A percentile compares a stretch with the other conserved stretches of the same genome.
These are phyloP conservation scores for Teleogryllus occipitalis DNA, from an alignment of 1,140 invertebrate species.

Conservation along the genomic window DNA sequence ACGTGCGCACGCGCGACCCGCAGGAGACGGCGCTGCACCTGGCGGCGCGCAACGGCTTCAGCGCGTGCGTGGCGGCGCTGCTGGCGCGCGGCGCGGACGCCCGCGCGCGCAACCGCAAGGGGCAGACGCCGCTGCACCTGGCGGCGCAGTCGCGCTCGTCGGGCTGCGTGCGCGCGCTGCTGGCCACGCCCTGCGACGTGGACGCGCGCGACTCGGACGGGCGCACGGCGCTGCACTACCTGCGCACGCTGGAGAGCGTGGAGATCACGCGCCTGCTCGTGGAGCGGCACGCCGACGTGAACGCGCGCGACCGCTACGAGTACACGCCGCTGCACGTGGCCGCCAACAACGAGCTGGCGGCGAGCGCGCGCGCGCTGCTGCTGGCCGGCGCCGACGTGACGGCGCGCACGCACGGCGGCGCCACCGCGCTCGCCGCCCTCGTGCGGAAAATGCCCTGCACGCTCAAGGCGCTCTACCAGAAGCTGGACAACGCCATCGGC, in stretches of 20 bases:
- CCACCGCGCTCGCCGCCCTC: conserved; percentile 71
- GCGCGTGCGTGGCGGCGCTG: conserved; percentile 60
- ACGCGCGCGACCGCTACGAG: conserved; percentile 76
- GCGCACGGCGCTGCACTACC: conserved; percentile 65
- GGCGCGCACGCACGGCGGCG: conserved; percentile 70
- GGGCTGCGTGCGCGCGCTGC: conserved; percentile 64
- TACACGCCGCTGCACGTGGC: conserved; percentile 83
- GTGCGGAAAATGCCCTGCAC: conserved; percentile 73
- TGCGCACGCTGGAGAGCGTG: conserved; percentile 56
- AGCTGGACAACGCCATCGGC: conserved; percentile 66
- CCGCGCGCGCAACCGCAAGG: conserved; percentile 58
- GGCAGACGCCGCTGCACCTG: conserved; percentile 70
- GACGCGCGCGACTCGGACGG: conserved; percentile 69
- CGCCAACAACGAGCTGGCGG: conserved; percentile 68
- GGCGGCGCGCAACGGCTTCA: conserved; percentile 67
- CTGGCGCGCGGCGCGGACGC: conserved; percentile 62
- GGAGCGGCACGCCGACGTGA: conserved; percentile 69
- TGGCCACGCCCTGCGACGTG: conserved; percentile 60
- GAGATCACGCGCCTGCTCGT: conserved; percentile 66
- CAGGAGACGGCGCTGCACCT: conserved; percentile 69
- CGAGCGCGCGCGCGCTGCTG: conserved; percentile 71
- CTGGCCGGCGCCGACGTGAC: conserved; percentile 76
- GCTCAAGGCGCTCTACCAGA: conserved; percentile 63
- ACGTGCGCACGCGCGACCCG: conserved; percentile 42
- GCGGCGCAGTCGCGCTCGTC: conserved; percentile 63